These are phyloP conservation scores for Miichthys miiuy DNA, from an alignment of 2,797 vertebrate species.

Conservation along the genomic window DNA sequence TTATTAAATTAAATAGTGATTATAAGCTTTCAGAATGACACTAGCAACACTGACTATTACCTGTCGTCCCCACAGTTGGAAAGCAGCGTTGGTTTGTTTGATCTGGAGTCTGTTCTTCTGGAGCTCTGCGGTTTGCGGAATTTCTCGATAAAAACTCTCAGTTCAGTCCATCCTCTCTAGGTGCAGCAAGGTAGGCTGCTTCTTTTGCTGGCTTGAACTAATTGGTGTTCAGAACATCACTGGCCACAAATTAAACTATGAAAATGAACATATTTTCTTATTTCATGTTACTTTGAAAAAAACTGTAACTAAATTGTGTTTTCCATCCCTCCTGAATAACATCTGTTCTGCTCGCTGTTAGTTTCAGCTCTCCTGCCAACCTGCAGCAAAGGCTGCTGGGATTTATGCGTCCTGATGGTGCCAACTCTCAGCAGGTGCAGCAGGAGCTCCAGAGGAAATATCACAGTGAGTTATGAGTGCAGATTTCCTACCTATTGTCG, in stretches of 20 bases:
- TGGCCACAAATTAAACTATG: background rate
- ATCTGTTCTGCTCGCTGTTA: constrained; percentile 53
- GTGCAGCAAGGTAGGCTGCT: constrained; percentile 88
- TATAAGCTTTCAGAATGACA: background rate
- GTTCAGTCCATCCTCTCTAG: constrained; percentile 91
- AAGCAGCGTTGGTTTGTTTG: constrained; percentile 88
- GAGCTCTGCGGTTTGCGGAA: constrained; percentile 92
- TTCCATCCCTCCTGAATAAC: constrained; percentile 3
- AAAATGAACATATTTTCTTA: background rate
- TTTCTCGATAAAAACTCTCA: constrained; percentile 98
- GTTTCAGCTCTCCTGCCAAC: constrained; percentile 91
- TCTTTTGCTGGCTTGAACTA: background rate
- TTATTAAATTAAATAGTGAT: background rate
- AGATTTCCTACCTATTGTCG: constrained; percentile 9
- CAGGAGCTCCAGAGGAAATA: constrained; percentile 97
- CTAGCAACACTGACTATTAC: background rate
- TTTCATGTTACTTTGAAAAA: background rate
- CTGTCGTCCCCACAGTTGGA: constrained; percentile 84
- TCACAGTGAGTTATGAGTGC: constrained; percentile 87
- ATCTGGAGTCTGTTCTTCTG: constrained; percentile 89
- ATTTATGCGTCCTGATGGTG: constrained; percentile 93
- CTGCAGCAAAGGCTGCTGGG: constrained; percentile 94
- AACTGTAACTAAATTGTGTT: background rate
- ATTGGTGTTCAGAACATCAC: background rate
- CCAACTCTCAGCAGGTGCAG: constrained; percentile 94